Evolutionary conservation across 2,888 invertebrate genomes (phyloP).

Genomic region (Dyspetes luteomarginatus): DNA sequence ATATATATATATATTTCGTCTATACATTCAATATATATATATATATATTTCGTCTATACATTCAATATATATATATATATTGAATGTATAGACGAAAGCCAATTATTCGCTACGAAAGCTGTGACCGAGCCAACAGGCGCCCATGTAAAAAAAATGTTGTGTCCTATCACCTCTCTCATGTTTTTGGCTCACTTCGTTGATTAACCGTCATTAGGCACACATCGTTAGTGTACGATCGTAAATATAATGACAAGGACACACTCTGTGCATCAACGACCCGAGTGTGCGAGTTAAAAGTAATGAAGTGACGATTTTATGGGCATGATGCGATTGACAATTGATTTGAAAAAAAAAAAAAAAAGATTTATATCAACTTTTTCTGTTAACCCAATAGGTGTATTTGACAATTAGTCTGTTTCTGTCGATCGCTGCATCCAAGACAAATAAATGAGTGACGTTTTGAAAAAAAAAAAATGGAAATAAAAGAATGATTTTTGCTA

Average conservation of each 20-base stretch:
- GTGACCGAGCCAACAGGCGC: conserved; percentile 47
- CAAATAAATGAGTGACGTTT: too few relatives aligned
- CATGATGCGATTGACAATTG: too few relatives aligned
- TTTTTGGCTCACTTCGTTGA: conserved; percentile 22
- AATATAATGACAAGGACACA: conserved; percentile 61
- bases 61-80: too few relatives aligned
- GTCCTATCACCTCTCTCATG: conserved; percentile 5
- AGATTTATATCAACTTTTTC: too few relatives aligned
- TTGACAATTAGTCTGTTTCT: too few relatives aligned
- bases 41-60: conserved; percentile 4
- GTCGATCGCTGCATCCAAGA: too few relatives aligned
- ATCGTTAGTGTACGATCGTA: conserved; percentile 56
- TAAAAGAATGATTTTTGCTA: too few relatives aligned
- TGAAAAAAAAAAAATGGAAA: too few relatives aligned
- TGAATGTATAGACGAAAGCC: conserved; percentile 34
- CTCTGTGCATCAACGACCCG: conserved; percentile 49
- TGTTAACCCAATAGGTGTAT: too few relatives aligned
- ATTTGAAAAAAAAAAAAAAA: too few relatives aligned
- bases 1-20: conserved; percentile 1
- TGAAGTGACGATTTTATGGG: neutral
- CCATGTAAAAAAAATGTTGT: conserved; percentile 39
- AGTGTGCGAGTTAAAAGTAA: neutral
- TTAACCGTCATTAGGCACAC: conserved; percentile 45
- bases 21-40: too few relatives aligned
- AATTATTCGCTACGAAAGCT: conserved; percentile 37